Conservation (phyloP, 2,888 invertebrate species). For the Oasisia sp. region DNA sequence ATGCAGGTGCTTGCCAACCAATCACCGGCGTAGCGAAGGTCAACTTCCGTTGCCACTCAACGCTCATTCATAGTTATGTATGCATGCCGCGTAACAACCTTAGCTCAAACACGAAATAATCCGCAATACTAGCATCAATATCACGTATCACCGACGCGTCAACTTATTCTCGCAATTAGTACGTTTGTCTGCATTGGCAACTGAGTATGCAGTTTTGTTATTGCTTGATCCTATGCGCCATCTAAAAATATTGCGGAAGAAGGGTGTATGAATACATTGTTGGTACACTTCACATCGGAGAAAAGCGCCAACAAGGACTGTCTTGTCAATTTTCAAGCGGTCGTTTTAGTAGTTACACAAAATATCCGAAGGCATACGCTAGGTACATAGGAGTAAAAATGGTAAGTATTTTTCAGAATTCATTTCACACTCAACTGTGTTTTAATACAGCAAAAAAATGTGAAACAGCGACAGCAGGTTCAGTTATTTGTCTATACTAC, state of each 20-base stretch:
- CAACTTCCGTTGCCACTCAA: slow-evolving; percentile 17
- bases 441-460: neutral
- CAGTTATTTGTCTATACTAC: neutral
- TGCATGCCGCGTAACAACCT: slow-evolving; percentile 6
- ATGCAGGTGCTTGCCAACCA: slow-evolving; percentile 17
- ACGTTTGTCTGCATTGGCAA: neutral
- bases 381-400: neutral
- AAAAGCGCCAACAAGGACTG: slow-evolving; percentile 13
- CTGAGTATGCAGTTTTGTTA: neutral
- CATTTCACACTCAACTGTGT: neutral
- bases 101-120: neutral
- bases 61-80: slow-evolving; percentile 11
- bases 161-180: neutral
- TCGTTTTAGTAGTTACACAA: neutral
- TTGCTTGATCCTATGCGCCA: neutral
- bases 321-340: slow-evolving; percentile 5
- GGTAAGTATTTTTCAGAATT: slow-evolving; percentile 5
- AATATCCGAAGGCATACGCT: slow-evolving; percentile 9
- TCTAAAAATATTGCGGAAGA: neutral
- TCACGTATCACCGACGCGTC: neutral
- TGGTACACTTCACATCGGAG: neutral
- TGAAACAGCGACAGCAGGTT: neutral
- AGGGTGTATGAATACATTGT: slow-evolving; percentile 13
- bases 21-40: slow-evolving; percentile 17
- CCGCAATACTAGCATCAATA: neutral